Conservation (phyloP, 2,797 vertebrate genomes). For the Scolopax rusticola region DNA sequence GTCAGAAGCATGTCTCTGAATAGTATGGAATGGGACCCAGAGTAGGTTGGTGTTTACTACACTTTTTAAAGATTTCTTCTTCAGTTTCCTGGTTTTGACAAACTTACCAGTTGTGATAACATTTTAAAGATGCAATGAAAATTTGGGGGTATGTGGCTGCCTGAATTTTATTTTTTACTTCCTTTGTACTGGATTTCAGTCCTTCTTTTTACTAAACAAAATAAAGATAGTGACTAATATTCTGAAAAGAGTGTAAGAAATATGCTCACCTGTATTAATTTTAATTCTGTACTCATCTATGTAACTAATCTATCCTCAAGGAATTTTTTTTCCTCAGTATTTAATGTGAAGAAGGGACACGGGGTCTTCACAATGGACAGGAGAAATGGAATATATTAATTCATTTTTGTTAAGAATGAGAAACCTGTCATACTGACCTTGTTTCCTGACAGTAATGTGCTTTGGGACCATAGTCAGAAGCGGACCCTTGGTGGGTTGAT, state of each 20-base stretch:
- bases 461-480: not conserved
- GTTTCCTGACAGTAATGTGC: not conserved
- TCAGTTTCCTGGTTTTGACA: not conserved
- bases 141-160: rapidly evolving
- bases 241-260: not conserved
- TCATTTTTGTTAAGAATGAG: not conserved
- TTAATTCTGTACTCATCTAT: not conserved
- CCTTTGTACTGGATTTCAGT: not conserved
- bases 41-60: not conserved
- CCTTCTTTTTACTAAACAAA: not conserved
- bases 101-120: not conserved
- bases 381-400: not conserved
- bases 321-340: not conserved
- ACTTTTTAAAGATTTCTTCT: not conserved
- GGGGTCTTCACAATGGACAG: not conserved
- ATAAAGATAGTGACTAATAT: not conserved
- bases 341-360: not conserved
- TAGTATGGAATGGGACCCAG: not conserved
- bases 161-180: not conserved
- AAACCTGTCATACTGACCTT: slow-evolving; percentile 38
- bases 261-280: not conserved
- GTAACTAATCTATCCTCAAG: not conserved
- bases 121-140: not conserved
- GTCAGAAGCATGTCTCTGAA: not conserved
- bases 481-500: not conserved